phyloP scores from a whole-genome alignment of 2,113 vertebrate genomes.

The Toxotes jaculatrix region DNA sequence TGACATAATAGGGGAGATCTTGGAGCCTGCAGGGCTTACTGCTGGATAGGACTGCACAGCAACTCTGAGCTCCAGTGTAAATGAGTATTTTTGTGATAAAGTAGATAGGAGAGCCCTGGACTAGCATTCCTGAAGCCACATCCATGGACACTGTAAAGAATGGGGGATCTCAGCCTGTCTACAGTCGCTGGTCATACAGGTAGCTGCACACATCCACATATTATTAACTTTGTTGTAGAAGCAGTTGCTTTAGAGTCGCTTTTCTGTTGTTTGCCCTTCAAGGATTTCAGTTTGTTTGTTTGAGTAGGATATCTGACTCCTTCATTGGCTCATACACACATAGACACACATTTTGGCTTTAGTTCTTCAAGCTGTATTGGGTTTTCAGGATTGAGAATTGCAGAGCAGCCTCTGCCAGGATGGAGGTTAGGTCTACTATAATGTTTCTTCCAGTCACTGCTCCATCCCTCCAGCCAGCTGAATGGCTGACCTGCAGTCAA shows the following conservation, averaged over 20 bases:
- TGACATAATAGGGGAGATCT: constrained; percentile 56
- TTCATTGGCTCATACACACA: neutral
- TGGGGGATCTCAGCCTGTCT: constrained; percentile 76
- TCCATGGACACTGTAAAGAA: constrained; percentile 80
- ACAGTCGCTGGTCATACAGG: constrained; percentile 87
- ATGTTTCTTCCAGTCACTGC: constrained; percentile 26
- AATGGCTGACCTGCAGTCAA: constrained; percentile 33
- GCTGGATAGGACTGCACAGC: constrained; percentile 16
- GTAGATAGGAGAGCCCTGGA: constrained; percentile 35
- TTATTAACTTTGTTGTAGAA: neutral
- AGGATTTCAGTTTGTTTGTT: constrained; percentile 22
- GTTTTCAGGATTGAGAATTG: constrained; percentile 10
- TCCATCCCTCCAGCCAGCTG: neutral
- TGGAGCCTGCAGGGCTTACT: constrained; percentile 20
- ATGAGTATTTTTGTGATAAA: constrained; percentile 22
- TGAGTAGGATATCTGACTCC: neutral
- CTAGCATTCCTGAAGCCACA: constrained; percentile 51
- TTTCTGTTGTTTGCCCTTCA: neutral
- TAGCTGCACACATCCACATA: constrained; percentile 47
- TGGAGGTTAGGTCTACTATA: constrained; percentile 16
- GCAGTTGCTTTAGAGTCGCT: neutral
- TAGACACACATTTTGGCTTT: neutral
- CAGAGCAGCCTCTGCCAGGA: constrained; percentile 14
- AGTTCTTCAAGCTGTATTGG: constrained; percentile 1
- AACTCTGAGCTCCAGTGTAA: constrained; percentile 11